A percentile compares a stretch with the other conserved stretches of the same genome.
These are phyloP conservation scores for Rhyacophila brunnea DNA, from an alignment of 1,140 invertebrate genomes.

Conservation along the genomic window DNA sequence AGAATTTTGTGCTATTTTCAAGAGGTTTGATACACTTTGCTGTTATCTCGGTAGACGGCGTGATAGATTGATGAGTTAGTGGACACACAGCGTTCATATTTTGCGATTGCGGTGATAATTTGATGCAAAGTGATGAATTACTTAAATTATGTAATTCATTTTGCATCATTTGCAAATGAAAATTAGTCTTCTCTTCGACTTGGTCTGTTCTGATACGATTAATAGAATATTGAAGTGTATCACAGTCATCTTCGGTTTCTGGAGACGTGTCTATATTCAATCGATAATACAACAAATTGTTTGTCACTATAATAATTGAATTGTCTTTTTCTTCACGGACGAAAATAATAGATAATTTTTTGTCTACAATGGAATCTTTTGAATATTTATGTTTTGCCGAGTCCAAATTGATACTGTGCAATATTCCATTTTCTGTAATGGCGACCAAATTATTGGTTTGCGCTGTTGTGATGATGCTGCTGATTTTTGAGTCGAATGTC, in stretches of 20 bases:
- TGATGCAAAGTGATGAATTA: conserved; percentile 18
- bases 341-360: conserved; percentile 7
- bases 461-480: conserved; percentile 11
- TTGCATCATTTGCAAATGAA: conserved; percentile 13
- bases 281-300: conserved; percentile 11
- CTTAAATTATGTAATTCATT: conserved; percentile 13
- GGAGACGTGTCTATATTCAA: background rate
- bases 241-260: background rate
- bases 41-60: conserved; percentile 1
- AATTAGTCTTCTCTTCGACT: conserved; percentile 9
- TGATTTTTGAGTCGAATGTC: conserved; percentile 23
- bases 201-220: conserved; percentile 4
- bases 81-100: conserved; percentile 24
- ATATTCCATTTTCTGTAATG: conserved; percentile 10
- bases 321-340: conserved; percentile 20
- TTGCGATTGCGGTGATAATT: conserved; percentile 5
- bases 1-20: conserved; percentile 24
- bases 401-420: conserved; percentile 12
- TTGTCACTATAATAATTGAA: conserved; percentile 18
- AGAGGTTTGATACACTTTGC: conserved; percentile 17
- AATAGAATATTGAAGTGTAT: conserved; percentile 3
- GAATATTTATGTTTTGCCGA: background rate
- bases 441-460: conserved; percentile 3
- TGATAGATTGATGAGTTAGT: conserved; percentile 20
- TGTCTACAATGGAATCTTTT: conserved; percentile 3